Conservation (phyloP, 1,140 invertebrate species). For the Psix sp. region DNA sequence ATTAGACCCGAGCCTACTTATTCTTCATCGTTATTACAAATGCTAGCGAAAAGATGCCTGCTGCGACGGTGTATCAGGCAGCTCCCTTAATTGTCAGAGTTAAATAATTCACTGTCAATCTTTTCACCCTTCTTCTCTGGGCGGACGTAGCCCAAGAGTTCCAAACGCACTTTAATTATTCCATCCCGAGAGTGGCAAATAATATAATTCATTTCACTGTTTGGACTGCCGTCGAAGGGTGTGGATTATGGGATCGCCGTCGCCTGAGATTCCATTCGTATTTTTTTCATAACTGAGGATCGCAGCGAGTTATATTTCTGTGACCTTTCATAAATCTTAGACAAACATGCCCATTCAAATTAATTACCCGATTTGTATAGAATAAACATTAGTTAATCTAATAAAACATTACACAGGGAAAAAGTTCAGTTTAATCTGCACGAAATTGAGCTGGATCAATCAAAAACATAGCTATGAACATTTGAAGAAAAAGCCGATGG, state of each 20-base stretch:
- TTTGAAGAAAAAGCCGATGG: no score
- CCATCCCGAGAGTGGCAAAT: constrained; percentile 65
- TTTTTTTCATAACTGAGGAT: constrained; percentile 52
- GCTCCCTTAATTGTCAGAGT: constrained; percentile 68
- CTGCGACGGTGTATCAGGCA: constrained; percentile 36
- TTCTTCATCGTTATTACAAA: constrained; percentile 27
- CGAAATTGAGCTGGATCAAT: no score
- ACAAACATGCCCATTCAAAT: no score
- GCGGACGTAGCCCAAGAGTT: constrained; percentile 34
- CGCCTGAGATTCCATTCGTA: constrained; percentile 41
- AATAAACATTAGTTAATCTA: no score
- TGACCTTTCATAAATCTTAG: constrained; percentile 44
- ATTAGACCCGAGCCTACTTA: constrained; percentile 5
- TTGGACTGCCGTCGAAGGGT: constrained; percentile 61
- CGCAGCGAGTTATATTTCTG: constrained; percentile 15
- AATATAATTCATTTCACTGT: constrained; percentile 71
- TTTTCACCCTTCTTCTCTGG: constrained; percentile 68
- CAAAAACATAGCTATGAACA: no score
- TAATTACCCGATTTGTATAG: no score
- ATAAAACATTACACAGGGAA: no score
- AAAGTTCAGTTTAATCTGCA: no score
- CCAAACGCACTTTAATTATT: constrained; percentile 70
- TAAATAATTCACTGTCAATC: constrained; percentile 76
- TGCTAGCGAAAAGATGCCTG: constrained; percentile 28
- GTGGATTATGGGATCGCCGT: constrained; percentile 56